These are phyloP conservation scores for Rhinophrynus dorsalis DNA, from an alignment of 2,797 vertebrate genomes.

Conservation along the genomic window DNA sequence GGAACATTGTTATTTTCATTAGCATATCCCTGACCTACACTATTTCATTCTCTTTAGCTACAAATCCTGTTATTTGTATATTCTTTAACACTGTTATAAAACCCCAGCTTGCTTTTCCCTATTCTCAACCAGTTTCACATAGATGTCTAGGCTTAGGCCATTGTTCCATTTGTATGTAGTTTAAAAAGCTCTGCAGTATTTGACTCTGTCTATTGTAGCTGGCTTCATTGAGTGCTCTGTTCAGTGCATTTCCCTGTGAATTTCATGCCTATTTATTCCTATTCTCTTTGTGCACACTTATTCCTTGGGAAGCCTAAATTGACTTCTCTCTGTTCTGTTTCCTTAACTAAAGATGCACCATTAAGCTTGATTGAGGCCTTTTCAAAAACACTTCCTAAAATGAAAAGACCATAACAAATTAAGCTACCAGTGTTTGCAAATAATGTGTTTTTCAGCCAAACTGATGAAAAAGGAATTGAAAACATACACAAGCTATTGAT, in stretches of 20 bases:
- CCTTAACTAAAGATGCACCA: constrained; percentile 75
- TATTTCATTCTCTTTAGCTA: constrained; percentile 65
- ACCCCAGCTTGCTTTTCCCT: constrained; percentile 70
- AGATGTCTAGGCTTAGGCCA: constrained; percentile 68
- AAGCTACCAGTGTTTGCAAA: constrained; percentile 74
- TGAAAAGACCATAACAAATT: constrained; percentile 68
- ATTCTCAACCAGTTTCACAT: constrained; percentile 66
- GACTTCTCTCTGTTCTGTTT: constrained; percentile 76
- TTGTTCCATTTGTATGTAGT: constrained; percentile 73
- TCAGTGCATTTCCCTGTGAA: constrained; percentile 65
- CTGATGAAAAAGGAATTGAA: constrained; percentile 71
- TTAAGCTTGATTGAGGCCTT: constrained; percentile 78
- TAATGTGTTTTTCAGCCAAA: constrained; percentile 68
- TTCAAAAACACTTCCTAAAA: constrained; percentile 73
- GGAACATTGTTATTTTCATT: constrained; percentile 68
- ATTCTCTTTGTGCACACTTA: constrained; percentile 63
- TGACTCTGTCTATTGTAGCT: constrained; percentile 70
- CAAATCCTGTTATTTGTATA: constrained; percentile 63
- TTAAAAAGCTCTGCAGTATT: constrained; percentile 74
- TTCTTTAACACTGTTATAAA: constrained; percentile 62
- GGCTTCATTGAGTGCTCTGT: constrained; percentile 68
- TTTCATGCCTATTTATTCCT: constrained; percentile 71
- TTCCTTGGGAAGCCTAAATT: constrained; percentile 74
- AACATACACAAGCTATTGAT: constrained; percentile 64
- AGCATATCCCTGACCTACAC: constrained; percentile 58